Percentiles rank a stretch among this genome's conserved stretches.
Evolutionary conservation across 2,888 invertebrate species (phyloP).

Genomic region (Caenorhabditis sp.): DNA sequence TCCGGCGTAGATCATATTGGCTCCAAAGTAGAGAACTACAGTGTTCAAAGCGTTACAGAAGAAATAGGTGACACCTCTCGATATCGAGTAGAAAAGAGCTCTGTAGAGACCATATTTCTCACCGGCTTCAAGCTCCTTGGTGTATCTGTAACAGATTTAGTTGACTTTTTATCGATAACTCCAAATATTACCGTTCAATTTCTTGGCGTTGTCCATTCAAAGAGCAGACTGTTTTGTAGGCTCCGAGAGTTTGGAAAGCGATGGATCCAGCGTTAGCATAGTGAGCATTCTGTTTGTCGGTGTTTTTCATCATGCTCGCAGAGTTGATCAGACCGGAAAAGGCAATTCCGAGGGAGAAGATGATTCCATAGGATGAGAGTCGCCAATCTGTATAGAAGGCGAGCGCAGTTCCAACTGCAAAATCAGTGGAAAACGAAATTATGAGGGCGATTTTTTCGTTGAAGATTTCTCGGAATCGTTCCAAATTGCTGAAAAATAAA

Average conservation of each 20-base stretch:
- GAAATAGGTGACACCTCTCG: conserved; percentile 82
- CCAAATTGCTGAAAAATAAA: conserved; percentile 75
- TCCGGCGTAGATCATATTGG: conserved; percentile 68
- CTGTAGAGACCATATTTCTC: conserved; percentile 73
- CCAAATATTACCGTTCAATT: conserved; percentile 26
- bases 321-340: conserved; percentile 76
- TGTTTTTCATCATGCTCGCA: conserved; percentile 57
- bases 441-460: conserved; percentile 79
- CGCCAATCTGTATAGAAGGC: conserved; percentile 78
- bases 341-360: conserved; percentile 80
- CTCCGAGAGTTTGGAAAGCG: conserved; percentile 50
- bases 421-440: conserved; percentile 70
- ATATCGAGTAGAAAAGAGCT: conserved; percentile 80
- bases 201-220: conserved; percentile 58
- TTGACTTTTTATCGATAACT: too few relatives aligned
- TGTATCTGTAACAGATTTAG: conserved; percentile 66
- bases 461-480: conserved; percentile 77
- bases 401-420: conserved; percentile 54
- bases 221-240: conserved; percentile 53
- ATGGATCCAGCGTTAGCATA: conserved; percentile 59
- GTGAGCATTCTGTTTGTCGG: conserved; percentile 47
- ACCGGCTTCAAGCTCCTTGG: conserved; percentile 70
- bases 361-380: conserved; percentile 79
- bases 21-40: conserved; percentile 75
- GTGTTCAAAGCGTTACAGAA: conserved; percentile 82